Base-by-base conservation (phyloP, 2,888 invertebrate species). In the Nebria salina region DNA sequence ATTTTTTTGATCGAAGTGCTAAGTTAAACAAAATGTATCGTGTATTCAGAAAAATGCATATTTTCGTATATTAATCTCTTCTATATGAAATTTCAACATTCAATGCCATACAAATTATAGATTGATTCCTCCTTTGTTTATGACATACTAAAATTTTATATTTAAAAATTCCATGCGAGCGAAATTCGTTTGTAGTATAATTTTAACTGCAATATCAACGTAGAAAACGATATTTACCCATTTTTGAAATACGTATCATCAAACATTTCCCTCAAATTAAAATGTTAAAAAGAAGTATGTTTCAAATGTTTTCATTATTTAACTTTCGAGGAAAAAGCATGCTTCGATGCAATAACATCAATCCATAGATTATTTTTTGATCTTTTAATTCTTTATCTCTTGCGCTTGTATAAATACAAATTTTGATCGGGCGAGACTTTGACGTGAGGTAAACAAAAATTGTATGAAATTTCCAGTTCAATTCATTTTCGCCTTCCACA, bases 281-380 rank as follows among this genome's bases (percentile, higher is more conserved):
- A 25, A 4, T 4, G 34, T 34, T 6, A 70, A 70, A 25, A 25
- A 70, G 4, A 26, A 34, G 20, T 25, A 66, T 8, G 1, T 25
- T 20, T 25, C 20, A 25, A 11, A 70, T 25, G 34, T 70, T 70
- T 25, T 13, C 13, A 25, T 68, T 68, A 11, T 68, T 68, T 25
- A 11, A 15, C 15, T 68, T 68, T 70, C 70, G 25, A 20, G 25
- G 25, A 70, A 11, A 70, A 68, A 68, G 9, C 20, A 20, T 20
- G 34, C 34, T 11, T 54, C 54, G 13, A 13, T 54, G 54, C 54
- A 70, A 25, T 70, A 11, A 78, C 78, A 73, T 78, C 78, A 78
- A 78, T 78, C 78, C 41, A 42, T 8, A 72, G 68, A 78, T 78
- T 78, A 78, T 78, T 78, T 54, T 78, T 78, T 78, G 78, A 78